Conservation (phyloP, 2,113 vertebrate genomes). For the Pionites leucogaster region DNA sequence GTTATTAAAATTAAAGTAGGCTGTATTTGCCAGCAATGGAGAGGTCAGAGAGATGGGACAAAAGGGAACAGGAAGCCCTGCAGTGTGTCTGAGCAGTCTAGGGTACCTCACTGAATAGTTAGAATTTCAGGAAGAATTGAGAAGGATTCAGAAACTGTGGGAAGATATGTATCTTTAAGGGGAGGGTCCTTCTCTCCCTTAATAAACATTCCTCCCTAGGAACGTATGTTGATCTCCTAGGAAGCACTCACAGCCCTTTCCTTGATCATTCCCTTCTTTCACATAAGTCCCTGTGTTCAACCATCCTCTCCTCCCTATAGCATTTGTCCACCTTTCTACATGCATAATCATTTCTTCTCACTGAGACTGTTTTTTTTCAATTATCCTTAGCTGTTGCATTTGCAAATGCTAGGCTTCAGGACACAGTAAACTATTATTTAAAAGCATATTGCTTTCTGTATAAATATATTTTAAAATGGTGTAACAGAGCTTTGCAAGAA, state of each 20-base stretch:
- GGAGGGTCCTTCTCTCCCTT: not conserved
- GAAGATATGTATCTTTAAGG: not conserved
- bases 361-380: not conserved
- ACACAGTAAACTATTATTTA: not conserved
- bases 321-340: not conserved
- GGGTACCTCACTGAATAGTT: not conserved
- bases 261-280: not conserved
- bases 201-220: not conserved
- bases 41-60: not conserved
- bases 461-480: not conserved
- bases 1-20: not conserved
- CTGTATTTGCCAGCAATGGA: not conserved
- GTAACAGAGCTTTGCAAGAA: rapidly evolving
- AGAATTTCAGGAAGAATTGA: not conserved
- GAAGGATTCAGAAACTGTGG: not conserved
- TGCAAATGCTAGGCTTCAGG: not conserved
- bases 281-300: not conserved
- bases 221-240: not conserved
- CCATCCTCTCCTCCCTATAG: not conserved
- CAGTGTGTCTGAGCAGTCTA: not conserved
- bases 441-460: not conserved
- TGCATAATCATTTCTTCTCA: not conserved
- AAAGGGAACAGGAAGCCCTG: not conserved
- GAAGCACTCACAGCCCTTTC: not conserved
- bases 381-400: not conserved